Evolutionary conservation across 2,113 vertebrate genomes (phyloP).

Genomic region (Peromyscus californicus): DNA sequence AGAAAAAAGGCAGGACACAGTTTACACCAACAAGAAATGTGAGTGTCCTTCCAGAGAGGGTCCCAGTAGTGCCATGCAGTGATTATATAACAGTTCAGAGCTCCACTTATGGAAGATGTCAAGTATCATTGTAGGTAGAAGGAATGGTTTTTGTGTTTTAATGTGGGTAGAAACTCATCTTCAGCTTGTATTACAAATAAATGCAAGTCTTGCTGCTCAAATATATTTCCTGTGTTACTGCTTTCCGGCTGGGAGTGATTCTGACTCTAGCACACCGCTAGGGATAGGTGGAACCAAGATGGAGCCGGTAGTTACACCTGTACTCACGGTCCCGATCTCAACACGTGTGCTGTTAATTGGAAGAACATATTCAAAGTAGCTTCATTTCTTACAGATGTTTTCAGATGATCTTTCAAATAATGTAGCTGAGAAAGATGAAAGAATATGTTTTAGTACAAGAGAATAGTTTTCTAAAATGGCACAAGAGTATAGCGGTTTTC

Average conservation of each 20-base stretch:
- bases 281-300: background rate
- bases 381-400: background rate
- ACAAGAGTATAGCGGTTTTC: background rate
- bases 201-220: background rate
- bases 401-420: background rate
- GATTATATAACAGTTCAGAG: background rate
- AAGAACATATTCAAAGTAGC: background rate
- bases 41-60: constrained; percentile 18
- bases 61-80: background rate
- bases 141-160: background rate
- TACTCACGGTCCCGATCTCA: background rate
- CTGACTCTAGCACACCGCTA: background rate
- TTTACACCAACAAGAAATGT: constrained; percentile 37
- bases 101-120: background rate
- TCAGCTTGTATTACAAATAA: background rate
- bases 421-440: background rate
- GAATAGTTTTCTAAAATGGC: background rate
- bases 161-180: background rate
- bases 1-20: background rate
- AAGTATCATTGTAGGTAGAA: background rate
- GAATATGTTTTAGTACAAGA: background rate
- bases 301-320: background rate
- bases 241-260: background rate
- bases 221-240: background rate
- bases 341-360: background rate